A percentile compares a stretch with the other conserved stretches of the same genome.
Conservation (phyloP, 2,888 invertebrate species). For the Drosophila basisetae region DNA sequence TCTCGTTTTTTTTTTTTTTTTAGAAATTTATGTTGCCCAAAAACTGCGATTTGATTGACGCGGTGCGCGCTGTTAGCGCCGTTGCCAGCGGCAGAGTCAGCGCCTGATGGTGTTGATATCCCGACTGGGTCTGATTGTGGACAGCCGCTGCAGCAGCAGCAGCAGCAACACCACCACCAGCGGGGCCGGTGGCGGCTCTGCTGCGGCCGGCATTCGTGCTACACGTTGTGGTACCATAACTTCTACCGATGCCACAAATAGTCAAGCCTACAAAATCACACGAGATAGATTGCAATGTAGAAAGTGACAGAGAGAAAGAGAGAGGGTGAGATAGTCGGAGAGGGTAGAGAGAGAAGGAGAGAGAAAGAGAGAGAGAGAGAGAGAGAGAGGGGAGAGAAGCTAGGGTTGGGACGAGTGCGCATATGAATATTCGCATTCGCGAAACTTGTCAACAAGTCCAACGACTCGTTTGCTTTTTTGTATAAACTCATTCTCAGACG, state of each 20-base stretch:
- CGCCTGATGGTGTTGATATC: constrained; percentile 82
- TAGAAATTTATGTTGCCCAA: constrained; percentile 85
- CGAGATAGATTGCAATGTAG: constrained; percentile 66
- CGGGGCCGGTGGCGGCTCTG: constrained; percentile 71
- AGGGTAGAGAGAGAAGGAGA: constrained; percentile 32
- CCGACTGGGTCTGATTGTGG: constrained; percentile 78
- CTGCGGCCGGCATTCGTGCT: constrained; percentile 83
- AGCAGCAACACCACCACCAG: constrained; percentile 68
- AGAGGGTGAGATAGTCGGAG: constrained; percentile 21
- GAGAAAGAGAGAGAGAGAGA: constrained; percentile 29
- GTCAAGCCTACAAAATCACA: constrained; percentile 85
- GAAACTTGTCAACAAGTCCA: constrained; percentile 19
- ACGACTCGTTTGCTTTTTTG: constrained; percentile 1
- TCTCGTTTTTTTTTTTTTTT: constrained; percentile 31
- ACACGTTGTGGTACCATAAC: constrained; percentile 83
- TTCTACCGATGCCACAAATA: constrained; percentile 86
- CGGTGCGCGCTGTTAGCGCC: constrained; percentile 84
- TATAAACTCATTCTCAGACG: neutral
- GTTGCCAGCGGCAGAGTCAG: constrained; percentile 84
- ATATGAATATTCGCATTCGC: constrained; percentile 36
- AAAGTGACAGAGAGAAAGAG: constrained; percentile 40
- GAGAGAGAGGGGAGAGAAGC: constrained; percentile 21
- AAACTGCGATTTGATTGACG: constrained; percentile 85
- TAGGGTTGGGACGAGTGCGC: constrained; percentile 59
- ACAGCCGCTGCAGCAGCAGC: constrained; percentile 69